Evolutionary conservation across 2,888 invertebrate species (phyloP), one percentile per base, ranked within the genome.

Genomic region (Agonum fuliginosum): DNA sequence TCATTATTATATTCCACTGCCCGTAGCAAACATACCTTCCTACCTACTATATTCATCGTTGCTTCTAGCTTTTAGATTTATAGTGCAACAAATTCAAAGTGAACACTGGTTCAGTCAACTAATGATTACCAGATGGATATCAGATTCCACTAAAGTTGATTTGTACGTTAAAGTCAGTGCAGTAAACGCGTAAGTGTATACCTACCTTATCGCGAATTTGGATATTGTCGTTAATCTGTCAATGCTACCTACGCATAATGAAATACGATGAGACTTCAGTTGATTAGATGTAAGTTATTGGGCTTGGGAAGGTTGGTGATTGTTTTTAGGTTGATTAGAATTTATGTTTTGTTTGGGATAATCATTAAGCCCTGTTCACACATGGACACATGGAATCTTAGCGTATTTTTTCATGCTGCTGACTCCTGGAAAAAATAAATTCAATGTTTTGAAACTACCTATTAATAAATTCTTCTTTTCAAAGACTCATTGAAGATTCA

Each of bases 51-150:
- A 6, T 2, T 1, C 34, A 34, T 2, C 34, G 34, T 8, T 37
- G 17, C 3, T 8, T 17, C 17, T 41, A 12, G 27, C 24, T 58
- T 58, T 46, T 24, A 43, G 24, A 69, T 69, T 69, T 69, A 69
- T 69, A 41, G 69, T 22, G 19, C 41, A 69, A 69, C 69, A 43
- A 20, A 43, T 69, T 22, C 22, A 41, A 41, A 69, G 2, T 10
- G 67, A 37, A 69, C 43, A 69, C 67, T 20, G 3, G 43, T n/a
- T 69, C 19, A 17, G n/a, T 62, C 30, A 24, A 12, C 27, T 34
- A 37, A 67, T 37, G 30, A n/a, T n/a, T n/a, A n/a, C n/a, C n/a
- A n/a, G n/a, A n/a, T n/a, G 46, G 41, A 22, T 43, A 43, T 22
- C 24, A 43, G 43, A 69, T 41, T 69, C 37, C 41, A 37, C 67